Evolutionary conservation across 2,797 vertebrate genomes (phyloP).

Genomic region (Lindbergichthys nudifrons): DNA sequence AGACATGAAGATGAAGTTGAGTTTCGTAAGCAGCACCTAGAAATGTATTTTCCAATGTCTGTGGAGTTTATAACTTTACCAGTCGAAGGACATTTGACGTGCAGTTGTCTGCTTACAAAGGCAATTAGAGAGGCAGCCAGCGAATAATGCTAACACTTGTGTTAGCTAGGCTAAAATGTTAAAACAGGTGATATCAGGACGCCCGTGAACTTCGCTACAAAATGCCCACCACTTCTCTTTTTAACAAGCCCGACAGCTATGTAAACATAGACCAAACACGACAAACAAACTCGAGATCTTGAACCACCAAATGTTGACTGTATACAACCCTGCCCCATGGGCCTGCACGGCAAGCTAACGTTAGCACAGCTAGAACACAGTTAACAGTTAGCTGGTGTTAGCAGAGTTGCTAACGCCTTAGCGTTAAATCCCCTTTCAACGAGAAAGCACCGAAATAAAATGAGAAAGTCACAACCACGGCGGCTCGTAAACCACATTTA

Average conservation of each 20-base stretch:
- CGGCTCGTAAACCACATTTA: background rate
- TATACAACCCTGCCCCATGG: slow-evolving; percentile 20
- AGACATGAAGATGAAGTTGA: background rate
- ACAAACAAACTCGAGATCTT: background rate
- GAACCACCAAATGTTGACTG: background rate
- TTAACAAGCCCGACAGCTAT: accelerated
- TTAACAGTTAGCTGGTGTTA: slow-evolving; percentile 61
- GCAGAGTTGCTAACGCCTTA: slow-evolving; percentile 68
- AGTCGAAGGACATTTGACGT: background rate
- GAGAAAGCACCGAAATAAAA: slow-evolving; percentile 48
- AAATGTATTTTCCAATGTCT: accelerated
- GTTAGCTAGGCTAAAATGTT: slow-evolving; percentile 40
- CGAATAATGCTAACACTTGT: slow-evolving; percentile 62
- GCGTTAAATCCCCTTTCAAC: slow-evolving; percentile 62
- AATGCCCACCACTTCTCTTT: background rate
- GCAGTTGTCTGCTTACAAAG: slow-evolving; percentile 69
- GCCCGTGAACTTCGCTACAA: background rate
- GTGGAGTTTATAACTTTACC: background rate
- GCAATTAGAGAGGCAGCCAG: slow-evolving; percentile 72
- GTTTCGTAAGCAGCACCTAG: accelerated
- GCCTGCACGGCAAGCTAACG: slow-evolving; percentile 55
- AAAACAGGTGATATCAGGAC: slow-evolving; percentile 17
- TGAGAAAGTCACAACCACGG: background rate
- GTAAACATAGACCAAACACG: accelerated
- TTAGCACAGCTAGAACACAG: slow-evolving; percentile 43